A percentile compares a stretch with the other conserved stretches of the same genome.
These are phyloP conservation scores for Cheilosia scutellata DNA, from an alignment of 2,888 invertebrate species.

Conservation along the genomic window DNA sequence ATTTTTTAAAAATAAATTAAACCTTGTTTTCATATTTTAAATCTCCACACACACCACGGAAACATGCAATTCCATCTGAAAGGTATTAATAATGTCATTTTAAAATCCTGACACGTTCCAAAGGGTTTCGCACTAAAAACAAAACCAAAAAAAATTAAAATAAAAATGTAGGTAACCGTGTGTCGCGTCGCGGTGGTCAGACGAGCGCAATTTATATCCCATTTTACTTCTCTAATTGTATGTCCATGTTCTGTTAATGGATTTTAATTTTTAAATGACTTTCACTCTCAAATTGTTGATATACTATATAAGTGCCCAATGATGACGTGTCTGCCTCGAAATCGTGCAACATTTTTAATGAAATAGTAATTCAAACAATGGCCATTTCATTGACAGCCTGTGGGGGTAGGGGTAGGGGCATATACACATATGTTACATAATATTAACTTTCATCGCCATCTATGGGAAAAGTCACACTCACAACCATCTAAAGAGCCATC, in stretches of 20 bases:
- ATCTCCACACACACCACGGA: conserved; percentile 1
- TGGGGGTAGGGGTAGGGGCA: too few species aligned
- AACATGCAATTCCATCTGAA: conserved; percentile 15
- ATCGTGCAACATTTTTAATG: conserved; percentile 23
- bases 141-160: too few species aligned
- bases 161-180: not conserved
- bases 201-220: conserved; percentile 4
- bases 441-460: too few species aligned
- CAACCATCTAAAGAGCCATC: conserved; percentile 13
- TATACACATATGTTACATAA: too few species aligned
- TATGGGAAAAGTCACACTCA: too few species aligned
- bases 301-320: not conserved
- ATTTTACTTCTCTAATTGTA: conserved; percentile 25
- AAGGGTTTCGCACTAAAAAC: not conserved
- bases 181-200: too few species aligned
- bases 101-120: conserved; percentile 16
- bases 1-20: not conserved
- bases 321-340: too few species aligned
- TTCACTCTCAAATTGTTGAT: conserved; percentile 25
- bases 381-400: too few species aligned
- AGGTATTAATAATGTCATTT: conserved; percentile 25
- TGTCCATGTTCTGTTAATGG: conserved; percentile 41
- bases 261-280: conserved; percentile 54
- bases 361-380: conserved; percentile 33
- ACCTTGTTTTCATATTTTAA: conserved; percentile 9